Conservation (phyloP, 2,797 vertebrate species). For the Bradypodion pumilum region DNA sequence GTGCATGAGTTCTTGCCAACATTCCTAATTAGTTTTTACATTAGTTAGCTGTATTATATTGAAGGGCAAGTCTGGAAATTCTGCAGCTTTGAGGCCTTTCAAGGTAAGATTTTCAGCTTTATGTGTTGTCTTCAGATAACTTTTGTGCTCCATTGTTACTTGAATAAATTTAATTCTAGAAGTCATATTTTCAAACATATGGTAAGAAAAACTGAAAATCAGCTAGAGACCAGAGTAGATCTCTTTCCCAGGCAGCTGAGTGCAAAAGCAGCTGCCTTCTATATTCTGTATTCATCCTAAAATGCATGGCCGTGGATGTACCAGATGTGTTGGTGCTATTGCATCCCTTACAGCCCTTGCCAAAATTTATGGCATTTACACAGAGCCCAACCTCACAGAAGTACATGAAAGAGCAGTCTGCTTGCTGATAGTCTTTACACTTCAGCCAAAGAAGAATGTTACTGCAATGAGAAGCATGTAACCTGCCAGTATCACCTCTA, state of each 20-base stretch:
- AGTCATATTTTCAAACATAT: conserved; percentile 14
- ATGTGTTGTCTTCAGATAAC: neutral
- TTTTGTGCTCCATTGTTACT: neutral
- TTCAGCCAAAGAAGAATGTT: rapidly evolving
- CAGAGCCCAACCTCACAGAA: neutral
- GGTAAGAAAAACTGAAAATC: conserved; percentile 3
- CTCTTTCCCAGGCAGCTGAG: neutral
- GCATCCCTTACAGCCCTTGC: neutral
- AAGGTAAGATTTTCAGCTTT: conserved; percentile 19
- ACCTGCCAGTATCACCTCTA: neutral
- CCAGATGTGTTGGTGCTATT: neutral
- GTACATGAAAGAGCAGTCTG: neutral
- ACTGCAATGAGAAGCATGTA: neutral
- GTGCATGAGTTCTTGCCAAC: conserved; percentile 35
- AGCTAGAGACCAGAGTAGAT: conserved; percentile 1
- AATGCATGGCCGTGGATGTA: rapidly evolving
- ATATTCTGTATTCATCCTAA: neutral
- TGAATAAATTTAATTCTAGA: conserved; percentile 16
- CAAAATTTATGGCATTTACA: neutral
- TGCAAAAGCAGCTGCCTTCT: conserved; percentile 2
- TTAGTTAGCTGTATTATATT: conserved; percentile 29
- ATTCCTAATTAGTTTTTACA: conserved; percentile 30
- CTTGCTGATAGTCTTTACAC: neutral
- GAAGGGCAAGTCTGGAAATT: conserved; percentile 21
- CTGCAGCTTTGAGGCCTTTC: conserved; percentile 32